phyloP scores from a whole-genome alignment of 2,888 invertebrate species.

The Ochropleura plecta region DNA sequence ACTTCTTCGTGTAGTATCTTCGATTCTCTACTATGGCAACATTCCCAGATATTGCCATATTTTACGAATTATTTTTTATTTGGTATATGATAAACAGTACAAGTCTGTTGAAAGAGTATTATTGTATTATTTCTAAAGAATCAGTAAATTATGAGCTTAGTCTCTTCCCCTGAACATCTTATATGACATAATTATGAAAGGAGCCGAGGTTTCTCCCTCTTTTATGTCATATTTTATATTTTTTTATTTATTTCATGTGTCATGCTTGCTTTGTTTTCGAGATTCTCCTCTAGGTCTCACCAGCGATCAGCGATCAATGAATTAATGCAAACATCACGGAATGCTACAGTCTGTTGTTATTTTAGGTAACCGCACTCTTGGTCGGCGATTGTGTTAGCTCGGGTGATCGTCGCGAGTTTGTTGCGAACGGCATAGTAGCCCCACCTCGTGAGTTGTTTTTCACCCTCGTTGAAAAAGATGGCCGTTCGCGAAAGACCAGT shows the following conservation, averaged over 20 bases:
- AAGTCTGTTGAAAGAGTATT: too few relatives aligned
- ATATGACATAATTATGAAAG: too few relatives aligned
- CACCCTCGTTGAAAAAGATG: slow-evolving; percentile 62
- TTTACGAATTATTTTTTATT: too few relatives aligned
- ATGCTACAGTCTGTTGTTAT: slow-evolving; percentile 9
- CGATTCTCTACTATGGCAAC: too few relatives aligned
- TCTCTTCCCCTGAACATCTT: too few relatives aligned
- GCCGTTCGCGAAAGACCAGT: slow-evolving; percentile 63
- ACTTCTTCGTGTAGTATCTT: too few relatives aligned
- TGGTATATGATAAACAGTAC: too few relatives aligned
- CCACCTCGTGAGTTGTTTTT: slow-evolving; percentile 72
- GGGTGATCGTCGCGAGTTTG: slow-evolving; percentile 78
- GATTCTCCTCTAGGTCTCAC: background rate
- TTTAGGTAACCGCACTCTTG: slow-evolving; percentile 79
- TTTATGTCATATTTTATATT: background rate
- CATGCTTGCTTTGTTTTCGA: background rate
- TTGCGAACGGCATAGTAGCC: slow-evolving; percentile 76
- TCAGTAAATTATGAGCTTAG: too few relatives aligned
- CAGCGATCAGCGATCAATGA: background rate
- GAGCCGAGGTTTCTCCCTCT: background rate
- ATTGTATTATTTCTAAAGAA: too few relatives aligned
- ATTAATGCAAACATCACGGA: background rate
- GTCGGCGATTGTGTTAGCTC: slow-evolving; percentile 69
- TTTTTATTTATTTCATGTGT: too few relatives aligned
- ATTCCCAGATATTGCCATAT: too few relatives aligned